Percentiles rank a stretch among this genome's conserved stretches.
phyloP scores from a whole-genome alignment of 64 coral and sea anemone genomes.

The Montipora capricornis region DNA sequence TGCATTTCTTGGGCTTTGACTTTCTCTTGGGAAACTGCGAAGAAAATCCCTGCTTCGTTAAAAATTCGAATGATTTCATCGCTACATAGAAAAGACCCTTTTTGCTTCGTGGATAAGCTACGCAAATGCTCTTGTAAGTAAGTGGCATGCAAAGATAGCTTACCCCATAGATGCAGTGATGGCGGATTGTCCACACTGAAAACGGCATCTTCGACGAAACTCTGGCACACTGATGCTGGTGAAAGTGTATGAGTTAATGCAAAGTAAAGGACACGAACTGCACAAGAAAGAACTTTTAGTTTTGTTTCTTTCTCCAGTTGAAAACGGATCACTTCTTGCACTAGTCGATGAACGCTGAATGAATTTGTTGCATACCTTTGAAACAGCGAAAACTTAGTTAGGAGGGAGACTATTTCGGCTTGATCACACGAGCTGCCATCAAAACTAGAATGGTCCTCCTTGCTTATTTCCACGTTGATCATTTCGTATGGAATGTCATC shows the following conservation, averaged over 20 bases:
- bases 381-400: conserved; percentile 93
- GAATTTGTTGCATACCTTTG: conserved; percentile 59
- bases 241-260: conserved; percentile 43
- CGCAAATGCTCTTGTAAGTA: conserved; percentile 58
- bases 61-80: conserved; percentile 62
- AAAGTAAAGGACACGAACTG: conserved; percentile 50
- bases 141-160: conserved; percentile 55
- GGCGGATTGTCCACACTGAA: conserved; percentile 60
- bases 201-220: conserved; percentile 61
- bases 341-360: conserved; percentile 77
- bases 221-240: conserved; percentile 47
- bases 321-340: conserved; percentile 82
- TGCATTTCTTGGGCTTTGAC: conserved; percentile 75
- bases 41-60: conserved; percentile 78
- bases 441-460: conserved; percentile 2
- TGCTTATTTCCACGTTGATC: conserved; percentile 71
- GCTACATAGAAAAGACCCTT: conserved; percentile 47
- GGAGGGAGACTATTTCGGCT: conserved; percentile 44
- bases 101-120: not conserved
- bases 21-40: conserved; percentile 75
- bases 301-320: conserved; percentile 13
- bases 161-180: conserved; percentile 77
- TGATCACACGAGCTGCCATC: conserved; percentile 19
- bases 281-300: conserved; percentile 31
- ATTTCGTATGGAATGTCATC: conserved; percentile 85